Conservation (phyloP, 2,888 invertebrate species). For the Germaria angustata region DNA sequence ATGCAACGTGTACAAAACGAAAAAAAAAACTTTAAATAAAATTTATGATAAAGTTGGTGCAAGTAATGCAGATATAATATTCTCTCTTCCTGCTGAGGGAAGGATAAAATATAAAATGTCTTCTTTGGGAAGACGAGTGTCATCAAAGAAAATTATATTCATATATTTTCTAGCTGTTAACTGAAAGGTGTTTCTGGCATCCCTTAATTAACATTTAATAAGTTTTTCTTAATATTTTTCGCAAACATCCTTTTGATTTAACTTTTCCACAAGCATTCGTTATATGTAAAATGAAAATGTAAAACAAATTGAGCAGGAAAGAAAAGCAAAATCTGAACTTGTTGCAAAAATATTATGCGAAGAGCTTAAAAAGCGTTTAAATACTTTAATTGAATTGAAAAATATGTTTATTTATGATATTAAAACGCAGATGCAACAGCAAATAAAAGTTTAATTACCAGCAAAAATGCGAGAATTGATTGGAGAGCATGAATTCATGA, state of each 20-base stretch:
- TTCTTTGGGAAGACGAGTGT: background rate
- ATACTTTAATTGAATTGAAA: slow-evolving; percentile 60
- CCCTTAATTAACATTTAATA: background rate
- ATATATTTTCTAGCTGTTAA: background rate
- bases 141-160: background rate
- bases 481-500: slow-evolving; percentile 16
- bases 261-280: background rate
- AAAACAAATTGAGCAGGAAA: background rate
- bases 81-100: background rate
- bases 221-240: background rate
- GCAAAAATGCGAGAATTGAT: slow-evolving; percentile 1
- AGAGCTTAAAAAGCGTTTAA: slow-evolving; percentile 56
- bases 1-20: background rate
- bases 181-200: background rate
- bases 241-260: background rate
- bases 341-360: slow-evolving; percentile 13
- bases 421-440: slow-evolving; percentile 15
- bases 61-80: slow-evolving; percentile 10
- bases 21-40: no score
- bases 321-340: slow-evolving; percentile 27
- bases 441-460: slow-evolving; percentile 55
- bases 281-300: background rate
- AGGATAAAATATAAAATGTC: background rate
- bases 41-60: slow-evolving; percentile 43
- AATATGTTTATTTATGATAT: slow-evolving; percentile 50